Conservation (phyloP, 1,140 invertebrate species). For the Dendroctonus ponderosae region DNA sequence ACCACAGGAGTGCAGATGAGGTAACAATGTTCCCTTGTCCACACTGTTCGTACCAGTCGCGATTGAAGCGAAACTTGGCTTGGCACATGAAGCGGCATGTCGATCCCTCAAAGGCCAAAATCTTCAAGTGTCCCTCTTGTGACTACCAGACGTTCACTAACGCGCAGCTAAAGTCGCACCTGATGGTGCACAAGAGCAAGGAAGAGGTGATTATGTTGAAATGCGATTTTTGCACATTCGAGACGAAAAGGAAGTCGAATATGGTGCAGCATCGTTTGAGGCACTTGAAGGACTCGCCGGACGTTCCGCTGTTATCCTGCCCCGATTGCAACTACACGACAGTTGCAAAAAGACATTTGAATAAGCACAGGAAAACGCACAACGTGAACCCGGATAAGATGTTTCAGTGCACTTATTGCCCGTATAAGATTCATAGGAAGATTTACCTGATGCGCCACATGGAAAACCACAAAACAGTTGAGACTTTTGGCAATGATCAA, state of each 20-base stretch:
- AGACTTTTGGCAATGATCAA: conserved; percentile 22
- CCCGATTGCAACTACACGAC: conserved; percentile 27
- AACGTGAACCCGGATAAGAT: conserved; percentile 31
- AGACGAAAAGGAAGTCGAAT: conserved; percentile 31
- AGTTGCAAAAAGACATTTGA: conserved; percentile 26
- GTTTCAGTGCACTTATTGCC: conserved; percentile 28
- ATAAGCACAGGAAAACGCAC: conserved; percentile 29
- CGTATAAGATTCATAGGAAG: conserved; percentile 28
- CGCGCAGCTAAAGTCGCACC: conserved; percentile 23
- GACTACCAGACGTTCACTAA: conserved; percentile 30
- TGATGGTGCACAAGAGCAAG: conserved; percentile 28
- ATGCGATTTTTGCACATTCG: conserved; percentile 28
- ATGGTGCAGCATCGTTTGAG: conserved; percentile 22
- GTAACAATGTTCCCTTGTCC: conserved; percentile 30
- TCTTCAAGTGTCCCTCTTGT: conserved; percentile 25
- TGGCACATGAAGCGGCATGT: conserved; percentile 26
- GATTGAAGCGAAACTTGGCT: conserved; percentile 24
- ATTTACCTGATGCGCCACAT: conserved; percentile 29
- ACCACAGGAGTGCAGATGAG: conserved; percentile 28
- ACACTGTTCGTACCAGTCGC: conserved; percentile 26
- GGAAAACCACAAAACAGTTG: conserved; percentile 27
- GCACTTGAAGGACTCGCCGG: conserved; percentile 29
- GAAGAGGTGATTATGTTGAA: conserved; percentile 27
- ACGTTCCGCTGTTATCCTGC: conserved; percentile 26
- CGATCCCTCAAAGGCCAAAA: conserved; percentile 16